Percentiles rank a stretch among this genome's conserved stretches.
Evolutionary conservation across 1,140 invertebrate genomes (phyloP).

Genomic region (Macrobrachium rosenbergii): DNA sequence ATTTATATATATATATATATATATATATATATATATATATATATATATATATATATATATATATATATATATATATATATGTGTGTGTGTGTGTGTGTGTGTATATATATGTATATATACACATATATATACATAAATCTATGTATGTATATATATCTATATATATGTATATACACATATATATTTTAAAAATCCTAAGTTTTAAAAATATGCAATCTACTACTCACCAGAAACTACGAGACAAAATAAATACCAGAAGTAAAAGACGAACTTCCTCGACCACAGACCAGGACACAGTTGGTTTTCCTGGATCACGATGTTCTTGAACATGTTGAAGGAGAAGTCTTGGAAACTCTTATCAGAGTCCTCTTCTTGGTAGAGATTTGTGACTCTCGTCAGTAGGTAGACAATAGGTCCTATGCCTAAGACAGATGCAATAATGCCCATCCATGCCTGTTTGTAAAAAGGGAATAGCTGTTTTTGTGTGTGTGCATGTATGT

Average conservation of each 20-base stretch:
- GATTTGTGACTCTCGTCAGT: too few relatives aligned
- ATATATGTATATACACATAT: background rate
- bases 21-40: background rate
- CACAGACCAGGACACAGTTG: too few relatives aligned
- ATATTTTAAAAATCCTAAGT: background rate
- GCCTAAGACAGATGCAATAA: background rate
- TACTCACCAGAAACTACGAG: background rate
- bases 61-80: conserved; percentile 18
- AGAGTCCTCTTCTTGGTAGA: too few relatives aligned
- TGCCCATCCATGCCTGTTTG: background rate
- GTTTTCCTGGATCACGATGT: too few relatives aligned
- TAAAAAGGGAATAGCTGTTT: background rate
- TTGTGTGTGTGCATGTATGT: background rate
- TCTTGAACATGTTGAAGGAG: too few relatives aligned
- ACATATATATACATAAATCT: background rate
- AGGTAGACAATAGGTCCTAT: too few relatives aligned
- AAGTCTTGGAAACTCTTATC: too few relatives aligned
- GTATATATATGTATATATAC: conserved; percentile 4
- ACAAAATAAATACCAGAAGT: background rate
- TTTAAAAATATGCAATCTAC: background rate
- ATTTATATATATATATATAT: background rate
- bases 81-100: too few relatives aligned
- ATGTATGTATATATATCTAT: background rate
- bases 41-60: conserved; percentile 11
- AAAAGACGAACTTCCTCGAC: too few relatives aligned